Evolutionary conservation across 1,140 invertebrate genomes (phyloP).

Genomic region (Cryptotermes secundus): DNA sequence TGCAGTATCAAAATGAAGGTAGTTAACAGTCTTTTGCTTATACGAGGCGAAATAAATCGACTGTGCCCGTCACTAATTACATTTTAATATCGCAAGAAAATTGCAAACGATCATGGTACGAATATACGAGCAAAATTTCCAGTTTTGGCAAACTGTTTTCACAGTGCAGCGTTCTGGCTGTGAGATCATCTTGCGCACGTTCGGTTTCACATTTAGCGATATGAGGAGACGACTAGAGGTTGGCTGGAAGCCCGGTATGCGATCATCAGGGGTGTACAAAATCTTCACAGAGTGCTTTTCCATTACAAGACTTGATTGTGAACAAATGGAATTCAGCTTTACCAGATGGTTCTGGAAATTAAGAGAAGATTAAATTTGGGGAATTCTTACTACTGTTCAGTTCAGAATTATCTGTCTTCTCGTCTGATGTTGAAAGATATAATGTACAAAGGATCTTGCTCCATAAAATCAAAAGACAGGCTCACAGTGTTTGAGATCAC

Average conservation of each 20-base stretch:
- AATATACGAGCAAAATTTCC: background rate
- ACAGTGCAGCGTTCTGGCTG: background rate
- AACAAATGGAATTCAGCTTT: too few relatives aligned
- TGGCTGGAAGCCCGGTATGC: background rate
- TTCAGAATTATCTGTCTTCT: too few relatives aligned
- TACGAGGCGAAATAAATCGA: background rate
- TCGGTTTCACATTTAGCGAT: background rate
- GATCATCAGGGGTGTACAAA: background rate
- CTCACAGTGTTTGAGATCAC: too few relatives aligned
- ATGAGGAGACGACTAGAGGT: background rate
- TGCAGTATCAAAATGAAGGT: too few relatives aligned
- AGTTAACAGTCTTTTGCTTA: too few relatives aligned
- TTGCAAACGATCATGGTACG: background rate
- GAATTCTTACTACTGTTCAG: too few relatives aligned
- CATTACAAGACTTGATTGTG: too few relatives aligned
- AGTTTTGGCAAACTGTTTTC: background rate
- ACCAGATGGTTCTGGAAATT: too few relatives aligned
- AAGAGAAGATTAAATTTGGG: too few relatives aligned
- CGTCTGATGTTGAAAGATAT: too few relatives aligned
- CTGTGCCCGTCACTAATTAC: background rate
- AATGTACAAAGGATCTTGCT: too few relatives aligned
- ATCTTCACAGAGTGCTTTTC: background rate
- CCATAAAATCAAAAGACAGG: too few relatives aligned
- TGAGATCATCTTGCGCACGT: background rate
- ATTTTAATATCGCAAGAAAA: background rate